Percentiles rank a stretch among this genome's conserved stretches.
Evolutionary conservation across 2,113 vertebrate genomes (phyloP).

Genomic region (Psittacus erithacus): DNA sequence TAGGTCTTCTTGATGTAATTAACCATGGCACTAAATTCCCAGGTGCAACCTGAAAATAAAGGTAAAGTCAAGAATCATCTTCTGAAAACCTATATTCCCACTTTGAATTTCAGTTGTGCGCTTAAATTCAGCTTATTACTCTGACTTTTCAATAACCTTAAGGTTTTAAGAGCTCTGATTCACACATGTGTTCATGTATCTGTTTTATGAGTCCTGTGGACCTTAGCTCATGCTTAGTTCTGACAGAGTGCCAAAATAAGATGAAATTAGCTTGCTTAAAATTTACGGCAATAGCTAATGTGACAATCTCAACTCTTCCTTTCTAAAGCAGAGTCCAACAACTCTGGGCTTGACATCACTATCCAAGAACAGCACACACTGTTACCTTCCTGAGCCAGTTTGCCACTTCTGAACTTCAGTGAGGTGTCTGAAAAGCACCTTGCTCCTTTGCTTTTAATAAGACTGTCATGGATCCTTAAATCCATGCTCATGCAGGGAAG

Average conservation of each 20-base stretch:
- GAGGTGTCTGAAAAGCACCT: not conserved
- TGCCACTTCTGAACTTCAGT: not conserved
- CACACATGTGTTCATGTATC: not conserved
- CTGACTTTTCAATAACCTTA: not conserved
- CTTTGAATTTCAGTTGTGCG: not conserved
- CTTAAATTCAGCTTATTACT: not conserved
- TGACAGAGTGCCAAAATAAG: not conserved
- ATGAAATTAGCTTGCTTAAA: not conserved
- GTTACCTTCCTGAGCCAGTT: not conserved
- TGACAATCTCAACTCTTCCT: not conserved
- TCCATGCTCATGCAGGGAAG: not conserved
- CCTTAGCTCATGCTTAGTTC: not conserved
- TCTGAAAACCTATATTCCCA: not conserved
- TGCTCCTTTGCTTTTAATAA: not conserved
- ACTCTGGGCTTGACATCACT: not conserved
- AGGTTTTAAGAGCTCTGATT: not conserved
- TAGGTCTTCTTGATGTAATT: constrained; percentile 91
- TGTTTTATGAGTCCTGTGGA: not conserved
- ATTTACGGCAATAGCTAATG: not conserved
- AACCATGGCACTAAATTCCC: constrained; percentile 97
- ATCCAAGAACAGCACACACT: not conserved
- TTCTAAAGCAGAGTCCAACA: not conserved
- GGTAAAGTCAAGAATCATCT: not conserved
- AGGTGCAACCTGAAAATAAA: constrained; percentile 88
- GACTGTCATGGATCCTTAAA: not conserved